These are phyloP conservation scores for Saxidomus purpurata DNA, from an alignment of 1,140 invertebrate genomes.

Conservation along the genomic window DNA sequence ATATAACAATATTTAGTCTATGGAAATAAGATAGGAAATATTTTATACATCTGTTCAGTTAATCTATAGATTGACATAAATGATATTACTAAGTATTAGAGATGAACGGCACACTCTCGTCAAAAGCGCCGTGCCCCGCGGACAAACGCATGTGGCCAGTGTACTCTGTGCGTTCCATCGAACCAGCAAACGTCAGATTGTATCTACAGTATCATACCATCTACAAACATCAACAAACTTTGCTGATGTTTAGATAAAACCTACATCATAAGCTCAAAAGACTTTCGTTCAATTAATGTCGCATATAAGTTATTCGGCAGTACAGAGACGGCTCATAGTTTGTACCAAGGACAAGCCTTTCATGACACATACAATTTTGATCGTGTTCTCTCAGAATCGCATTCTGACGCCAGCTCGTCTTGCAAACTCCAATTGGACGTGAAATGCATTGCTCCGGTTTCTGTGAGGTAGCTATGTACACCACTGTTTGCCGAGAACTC, in stretches of 20 bases:
- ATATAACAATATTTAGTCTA: slow-evolving; percentile 58
- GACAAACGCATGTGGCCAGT: slow-evolving; percentile 38
- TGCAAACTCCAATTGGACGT: slow-evolving; percentile 56
- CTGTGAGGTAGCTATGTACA: slow-evolving; percentile 31
- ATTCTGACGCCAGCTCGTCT: slow-evolving; percentile 56
- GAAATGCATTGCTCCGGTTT: slow-evolving; percentile 45
- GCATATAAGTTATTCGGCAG: background rate
- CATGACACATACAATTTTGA: background rate
- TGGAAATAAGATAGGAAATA: slow-evolving; percentile 34
- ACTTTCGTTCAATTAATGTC: slow-evolving; percentile 16
- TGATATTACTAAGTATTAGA: slow-evolving; percentile 50
- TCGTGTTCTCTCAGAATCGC: background rate
- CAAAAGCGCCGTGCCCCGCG: slow-evolving; percentile 43
- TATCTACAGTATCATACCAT: slow-evolving; percentile 58
- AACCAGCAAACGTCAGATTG: slow-evolving; percentile 49
- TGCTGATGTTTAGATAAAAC: slow-evolving; percentile 48
- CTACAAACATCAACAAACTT: slow-evolving; percentile 65
- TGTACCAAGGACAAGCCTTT: background rate
- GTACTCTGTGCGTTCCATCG: background rate
- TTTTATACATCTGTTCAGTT: slow-evolving; percentile 59
- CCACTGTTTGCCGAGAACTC: background rate
- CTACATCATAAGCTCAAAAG: slow-evolving; percentile 27
- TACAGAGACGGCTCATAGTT: background rate
- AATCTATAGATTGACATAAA: slow-evolving; percentile 50
- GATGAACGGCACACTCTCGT: slow-evolving; percentile 51